Percentiles rank a stretch among this genome's conserved stretches.
Conservation (phyloP, 1,140 invertebrate species). For the Dryas iulia region DNA sequence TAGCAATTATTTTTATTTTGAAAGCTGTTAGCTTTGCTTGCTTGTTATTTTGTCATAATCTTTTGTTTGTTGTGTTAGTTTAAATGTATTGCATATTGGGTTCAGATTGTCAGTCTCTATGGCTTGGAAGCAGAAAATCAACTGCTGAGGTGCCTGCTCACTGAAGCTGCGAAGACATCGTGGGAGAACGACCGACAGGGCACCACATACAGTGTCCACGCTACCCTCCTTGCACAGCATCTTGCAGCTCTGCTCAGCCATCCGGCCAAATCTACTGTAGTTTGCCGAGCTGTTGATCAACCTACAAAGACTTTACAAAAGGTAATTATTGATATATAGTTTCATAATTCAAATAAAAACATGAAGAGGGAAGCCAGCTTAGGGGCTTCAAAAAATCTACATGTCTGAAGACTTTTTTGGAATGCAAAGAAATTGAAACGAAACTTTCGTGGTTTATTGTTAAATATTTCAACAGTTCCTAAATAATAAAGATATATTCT, state of each 20-base stretch:
- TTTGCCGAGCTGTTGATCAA: conserved; percentile 67
- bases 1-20: not conserved
- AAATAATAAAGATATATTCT: too few relatives aligned
- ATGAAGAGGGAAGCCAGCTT: too few relatives aligned
- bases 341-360: too few relatives aligned
- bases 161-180: conserved; percentile 62
- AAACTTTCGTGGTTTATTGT: too few relatives aligned
- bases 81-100: conserved; percentile 19
- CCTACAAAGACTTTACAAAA: conserved; percentile 66
- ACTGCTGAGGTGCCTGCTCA: conserved; percentile 67
- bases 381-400: too few relatives aligned
- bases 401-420: too few relatives aligned
- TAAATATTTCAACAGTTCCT: too few relatives aligned
- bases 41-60: not conserved
- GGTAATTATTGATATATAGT: too few relatives aligned
- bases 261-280: conserved; percentile 71
- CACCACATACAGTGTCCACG: conserved; percentile 57
- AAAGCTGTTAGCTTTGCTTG: not conserved
- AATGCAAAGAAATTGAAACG: too few relatives aligned
- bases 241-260: conserved; percentile 64
- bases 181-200: conserved; percentile 65
- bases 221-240: conserved; percentile 63
- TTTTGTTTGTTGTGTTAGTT: conserved; percentile 28
- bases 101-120: conserved; percentile 68
- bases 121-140: conserved; percentile 76